Evolutionary conservation across 2,797 vertebrate species (phyloP), one percentile per base, ranked within the genome.

Genomic region (Poecilia gillii): DNA sequence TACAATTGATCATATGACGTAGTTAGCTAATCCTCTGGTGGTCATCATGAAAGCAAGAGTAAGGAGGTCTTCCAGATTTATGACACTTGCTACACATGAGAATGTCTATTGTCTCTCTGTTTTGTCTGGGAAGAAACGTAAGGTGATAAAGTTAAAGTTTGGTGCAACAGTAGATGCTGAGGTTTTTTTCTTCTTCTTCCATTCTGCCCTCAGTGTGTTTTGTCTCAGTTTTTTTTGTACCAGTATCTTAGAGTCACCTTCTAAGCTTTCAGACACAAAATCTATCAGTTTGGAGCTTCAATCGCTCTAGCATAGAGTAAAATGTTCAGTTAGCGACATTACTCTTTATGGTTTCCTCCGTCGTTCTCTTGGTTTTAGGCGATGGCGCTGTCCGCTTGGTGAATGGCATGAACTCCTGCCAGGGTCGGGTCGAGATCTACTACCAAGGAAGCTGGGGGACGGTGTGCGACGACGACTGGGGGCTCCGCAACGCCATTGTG

Each of bases 401-500:
- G 68, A 96, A 95, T 0, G 97, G 98, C 2, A n/a, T 85, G 0
- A 90, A 96, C 51, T 12, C 66, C 0, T 99, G 98, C 87, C 96
- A 97, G 89, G 98, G 98, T 78, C 94, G 98, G 5, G 98, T 99
- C 59, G 98, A 99, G 94, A 94, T 99, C 88, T 96, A 96, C 92
- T 96, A 97, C 87, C 91, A 91, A 0, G 97, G 97, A 25, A 93
- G 74, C 78, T 99, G 98, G 98, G 98, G 98, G 79, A 99, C 98
- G 0, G 96, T 99, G 80, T 99, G 98, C 0, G 98, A 99, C 0
- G 98, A 99, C 0, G 98, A 98, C 91, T 99, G 98, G 98, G 94
- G 91, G 25, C 78, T 96, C 66, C 93, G 78, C 0, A 97, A 99
- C 0, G 97, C 97, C 20, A 72, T 77, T 0, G 98, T 99, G 76